Conservation (phyloP, 2,797 vertebrate species). For the Alfaro cultratus region DNA sequence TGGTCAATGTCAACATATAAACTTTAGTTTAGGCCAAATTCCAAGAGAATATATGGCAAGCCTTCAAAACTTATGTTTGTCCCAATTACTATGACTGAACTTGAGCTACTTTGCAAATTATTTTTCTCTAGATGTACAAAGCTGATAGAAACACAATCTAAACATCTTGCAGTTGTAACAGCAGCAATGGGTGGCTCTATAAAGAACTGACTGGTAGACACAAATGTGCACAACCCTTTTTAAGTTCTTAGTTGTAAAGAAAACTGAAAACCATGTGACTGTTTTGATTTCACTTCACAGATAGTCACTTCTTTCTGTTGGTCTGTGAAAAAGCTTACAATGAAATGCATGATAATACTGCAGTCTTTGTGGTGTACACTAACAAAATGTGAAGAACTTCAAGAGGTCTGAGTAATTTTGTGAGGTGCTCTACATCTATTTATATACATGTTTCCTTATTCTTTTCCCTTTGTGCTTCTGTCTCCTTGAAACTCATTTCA, state of each 20-base stretch:
- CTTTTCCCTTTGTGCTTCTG: conserved; percentile 18
- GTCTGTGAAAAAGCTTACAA: neutral
- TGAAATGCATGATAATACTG: neutral
- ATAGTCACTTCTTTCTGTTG: neutral
- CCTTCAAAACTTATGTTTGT: neutral
- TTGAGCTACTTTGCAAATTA: neutral
- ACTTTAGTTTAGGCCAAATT: neutral
- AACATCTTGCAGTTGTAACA: neutral
- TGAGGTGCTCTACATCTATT: conserved; percentile 17
- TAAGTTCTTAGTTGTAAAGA: neutral
- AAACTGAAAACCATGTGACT: neutral
- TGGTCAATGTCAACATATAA: neutral
- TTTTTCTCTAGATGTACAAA: neutral
- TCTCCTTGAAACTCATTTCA: conserved; percentile 36
- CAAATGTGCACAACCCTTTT: neutral
- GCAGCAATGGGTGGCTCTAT: neutral
- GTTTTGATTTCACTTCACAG: neutral
- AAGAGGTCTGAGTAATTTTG: neutral
- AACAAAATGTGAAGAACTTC: neutral
- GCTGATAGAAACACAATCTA: neutral
- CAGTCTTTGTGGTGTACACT: neutral
- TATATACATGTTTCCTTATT: conserved; percentile 13
- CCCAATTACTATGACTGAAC: neutral
- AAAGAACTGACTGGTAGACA: neutral
- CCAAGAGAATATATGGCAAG: neutral